Evolutionary conservation across 2,888 invertebrate genomes (phyloP).

Genomic region (Drosophila paranaensis): DNA sequence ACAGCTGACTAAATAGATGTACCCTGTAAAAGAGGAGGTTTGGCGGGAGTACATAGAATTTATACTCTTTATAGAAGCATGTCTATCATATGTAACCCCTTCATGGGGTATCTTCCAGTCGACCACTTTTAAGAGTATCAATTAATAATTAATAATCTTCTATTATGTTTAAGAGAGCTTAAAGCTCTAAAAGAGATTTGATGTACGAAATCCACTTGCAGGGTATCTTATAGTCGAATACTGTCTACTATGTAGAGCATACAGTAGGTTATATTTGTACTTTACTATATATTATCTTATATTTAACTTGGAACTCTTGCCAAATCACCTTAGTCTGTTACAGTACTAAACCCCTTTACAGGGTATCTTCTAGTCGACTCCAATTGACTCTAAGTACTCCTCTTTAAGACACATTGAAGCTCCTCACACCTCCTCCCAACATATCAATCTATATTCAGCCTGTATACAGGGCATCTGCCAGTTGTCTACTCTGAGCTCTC

Average conservation of each 20-base stretch:
- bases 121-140: not conserved
- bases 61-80: no score
- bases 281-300: no score
- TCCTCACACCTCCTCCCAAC: not conserved
- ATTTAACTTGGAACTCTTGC: no score
- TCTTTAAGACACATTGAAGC: not conserved
- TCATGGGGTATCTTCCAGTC: not conserved
- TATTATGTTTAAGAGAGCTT: not conserved
- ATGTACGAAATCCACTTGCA: not conserved
- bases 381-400: not conserved
- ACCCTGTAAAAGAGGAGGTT: not conserved
- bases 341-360: not conserved
- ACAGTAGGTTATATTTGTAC: no score
- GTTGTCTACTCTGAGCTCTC: not conserved
- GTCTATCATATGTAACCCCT: no score
- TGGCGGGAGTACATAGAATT: not conserved
- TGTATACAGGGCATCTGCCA: conserved; percentile 3
- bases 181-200: not conserved
- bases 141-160: no score
- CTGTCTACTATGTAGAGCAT: not conserved
- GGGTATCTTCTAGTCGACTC: not conserved
- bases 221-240: not conserved
- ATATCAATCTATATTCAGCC: not conserved
- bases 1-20: conserved; percentile 8
- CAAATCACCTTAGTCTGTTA: no score